Evolutionary conservation across 1,140 invertebrate genomes (phyloP).

Genomic region (Polypedilum vanderplanki): DNA sequence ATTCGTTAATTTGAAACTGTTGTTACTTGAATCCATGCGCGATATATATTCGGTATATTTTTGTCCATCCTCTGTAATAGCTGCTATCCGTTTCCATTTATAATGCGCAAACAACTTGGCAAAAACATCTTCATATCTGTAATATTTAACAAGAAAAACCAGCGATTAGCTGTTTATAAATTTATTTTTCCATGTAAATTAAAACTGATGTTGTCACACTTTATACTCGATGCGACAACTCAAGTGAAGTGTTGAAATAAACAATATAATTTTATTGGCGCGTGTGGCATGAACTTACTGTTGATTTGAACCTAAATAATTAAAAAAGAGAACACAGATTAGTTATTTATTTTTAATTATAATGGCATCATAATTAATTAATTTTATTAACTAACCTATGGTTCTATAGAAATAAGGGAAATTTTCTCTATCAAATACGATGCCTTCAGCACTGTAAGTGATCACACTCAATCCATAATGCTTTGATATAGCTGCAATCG

Average conservation of each 20-base stretch:
- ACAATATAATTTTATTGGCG: too few species aligned
- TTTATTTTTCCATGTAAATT: not conserved
- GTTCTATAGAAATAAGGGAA: slow-evolving; percentile 81
- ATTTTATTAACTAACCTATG: slow-evolving; percentile 51
- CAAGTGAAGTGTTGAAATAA: too few species aligned
- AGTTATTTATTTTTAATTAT: too few species aligned
- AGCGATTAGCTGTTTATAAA: not conserved
- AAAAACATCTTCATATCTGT: slow-evolving; percentile 24
- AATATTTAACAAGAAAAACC: not conserved
- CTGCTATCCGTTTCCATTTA: slow-evolving; percentile 63
- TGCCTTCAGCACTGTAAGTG: slow-evolving; percentile 75
- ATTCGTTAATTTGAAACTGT: slow-evolving; percentile 61
- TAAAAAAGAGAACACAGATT: too few species aligned
- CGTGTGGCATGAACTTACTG: too few species aligned
- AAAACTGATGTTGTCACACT: too few species aligned
- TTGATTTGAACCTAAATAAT: too few species aligned
- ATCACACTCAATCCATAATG: slow-evolving; percentile 70
- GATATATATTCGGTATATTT: slow-evolving; percentile 75
- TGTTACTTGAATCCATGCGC: slow-evolving; percentile 57
- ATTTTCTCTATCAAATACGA: slow-evolving; percentile 56
- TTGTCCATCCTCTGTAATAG: slow-evolving; percentile 70
- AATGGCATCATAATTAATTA: not conserved
- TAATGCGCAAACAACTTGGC: slow-evolving; percentile 43
- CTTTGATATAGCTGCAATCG: slow-evolving; percentile 70
- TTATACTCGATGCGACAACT: too few species aligned